Percentiles rank a stretch among this genome's conserved stretches.
These are phyloP conservation scores for Narcine bancroftii DNA, from an alignment of 2,113 vertebrate species.

Conservation along the genomic window DNA sequence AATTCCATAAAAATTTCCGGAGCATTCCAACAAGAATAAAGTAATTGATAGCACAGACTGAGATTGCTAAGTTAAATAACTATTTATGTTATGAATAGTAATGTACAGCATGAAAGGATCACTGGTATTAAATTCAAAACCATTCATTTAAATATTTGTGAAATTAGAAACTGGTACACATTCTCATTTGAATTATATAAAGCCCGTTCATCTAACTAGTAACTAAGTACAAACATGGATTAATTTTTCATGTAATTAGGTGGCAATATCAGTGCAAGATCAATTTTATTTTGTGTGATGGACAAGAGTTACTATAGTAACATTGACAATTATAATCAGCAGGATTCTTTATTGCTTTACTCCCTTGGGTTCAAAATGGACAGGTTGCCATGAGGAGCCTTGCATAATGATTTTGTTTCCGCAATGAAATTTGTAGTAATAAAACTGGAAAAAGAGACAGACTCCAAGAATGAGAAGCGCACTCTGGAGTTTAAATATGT, in stretches of 20 bases:
- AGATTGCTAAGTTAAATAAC: slow-evolving; percentile 15
- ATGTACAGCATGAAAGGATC: slow-evolving; percentile 33
- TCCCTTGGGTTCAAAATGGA: slow-evolving; percentile 35
- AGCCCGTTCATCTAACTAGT: slow-evolving; percentile 11
- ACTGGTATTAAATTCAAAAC: slow-evolving; percentile 8
- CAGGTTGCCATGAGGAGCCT: slow-evolving; percentile 35
- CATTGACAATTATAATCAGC: slow-evolving; percentile 32
- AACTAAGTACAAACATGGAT: slow-evolving; percentile 28
- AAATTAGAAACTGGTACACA: slow-evolving; percentile 4
- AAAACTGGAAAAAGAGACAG: slow-evolving; percentile 11
- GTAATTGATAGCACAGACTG: slow-evolving; percentile 26
- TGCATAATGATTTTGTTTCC: slow-evolving; percentile 35
- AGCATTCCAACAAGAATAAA: slow-evolving; percentile 13
- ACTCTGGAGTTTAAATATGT: slow-evolving; percentile 3
- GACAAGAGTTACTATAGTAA: slow-evolving; percentile 33
- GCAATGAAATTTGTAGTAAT: slow-evolving; percentile 31
- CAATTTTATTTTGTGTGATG: slow-evolving; percentile 31
- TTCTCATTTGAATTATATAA: slow-evolving; percentile 11
- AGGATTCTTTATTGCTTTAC: slow-evolving; percentile 38
- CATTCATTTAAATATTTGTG: not conserved
- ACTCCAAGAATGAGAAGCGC: not conserved
- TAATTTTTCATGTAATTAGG: slow-evolving; percentile 32
- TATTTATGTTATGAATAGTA: slow-evolving; percentile 21
- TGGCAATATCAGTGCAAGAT: slow-evolving; percentile 33
- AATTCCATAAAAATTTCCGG: slow-evolving; percentile 9